A percentile compares a stretch with the other conserved stretches of the same genome.
Conservation (phyloP, 2,113 vertebrate species). For the Notothenia coriiceps region DNA sequence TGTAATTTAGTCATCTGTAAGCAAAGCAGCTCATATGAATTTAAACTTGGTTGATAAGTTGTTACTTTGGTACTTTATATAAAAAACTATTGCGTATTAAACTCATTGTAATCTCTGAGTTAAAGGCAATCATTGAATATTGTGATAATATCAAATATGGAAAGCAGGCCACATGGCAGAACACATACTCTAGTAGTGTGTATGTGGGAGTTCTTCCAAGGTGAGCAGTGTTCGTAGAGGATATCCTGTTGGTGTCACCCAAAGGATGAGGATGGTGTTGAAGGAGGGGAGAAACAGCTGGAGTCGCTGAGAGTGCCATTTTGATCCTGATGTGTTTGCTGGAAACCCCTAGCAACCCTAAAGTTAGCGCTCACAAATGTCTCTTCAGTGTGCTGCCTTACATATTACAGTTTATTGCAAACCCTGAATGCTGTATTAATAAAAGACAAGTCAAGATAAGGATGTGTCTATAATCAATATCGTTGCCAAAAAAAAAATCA, state of each 20-base stretch:
- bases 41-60: no score
- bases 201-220: slow-evolving; percentile 43
- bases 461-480: slow-evolving; percentile 17
- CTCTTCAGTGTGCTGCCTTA: neutral
- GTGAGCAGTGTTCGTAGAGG: slow-evolving; percentile 52
- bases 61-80: no score
- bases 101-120: no score
- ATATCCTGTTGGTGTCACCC: slow-evolving; percentile 61
- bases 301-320: slow-evolving; percentile 18
- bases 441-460: neutral
- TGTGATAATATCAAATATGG: slow-evolving; percentile 2
- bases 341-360: slow-evolving; percentile 7
- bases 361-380: slow-evolving; percentile 3
- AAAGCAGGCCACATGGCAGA: slow-evolving; percentile 50
- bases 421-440: neutral
- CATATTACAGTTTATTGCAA: slow-evolving; percentile 15
- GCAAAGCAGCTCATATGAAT: no score
- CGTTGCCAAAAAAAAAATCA: slow-evolving; percentile 27
- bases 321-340: slow-evolving; percentile 42
- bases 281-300: slow-evolving; percentile 40
- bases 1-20: no score
- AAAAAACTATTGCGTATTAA: no score
- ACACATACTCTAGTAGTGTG: slow-evolving; percentile 10
- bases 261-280: slow-evolving; percentile 38
- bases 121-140: no score